These are phyloP conservation scores for Stenopsyche tienmushanensis DNA, from an alignment of 1,140 invertebrate genomes.

Conservation along the genomic window DNA sequence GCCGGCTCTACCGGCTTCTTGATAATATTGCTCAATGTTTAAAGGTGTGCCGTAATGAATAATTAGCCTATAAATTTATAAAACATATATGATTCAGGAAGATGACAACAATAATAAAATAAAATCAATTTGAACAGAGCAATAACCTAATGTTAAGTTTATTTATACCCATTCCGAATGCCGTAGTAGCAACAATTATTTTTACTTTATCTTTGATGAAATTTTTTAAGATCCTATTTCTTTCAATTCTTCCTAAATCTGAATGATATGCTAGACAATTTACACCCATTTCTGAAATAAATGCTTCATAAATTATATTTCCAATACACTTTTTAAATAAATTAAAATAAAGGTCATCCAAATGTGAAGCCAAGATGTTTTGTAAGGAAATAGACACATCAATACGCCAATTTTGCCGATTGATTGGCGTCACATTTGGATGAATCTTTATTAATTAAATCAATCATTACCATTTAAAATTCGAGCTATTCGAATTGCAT, in stretches of 20 bases:
- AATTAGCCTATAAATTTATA: conserved; percentile 29
- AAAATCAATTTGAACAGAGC: conserved; percentile 4
- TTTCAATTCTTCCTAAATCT: conserved; percentile 52
- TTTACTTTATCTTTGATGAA: conserved; percentile 65
- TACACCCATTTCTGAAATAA: conserved; percentile 30
- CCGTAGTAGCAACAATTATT: conserved; percentile 83
- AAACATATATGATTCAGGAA: not conserved
- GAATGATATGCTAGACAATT: conserved; percentile 59
- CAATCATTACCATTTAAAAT: conserved; percentile 53
- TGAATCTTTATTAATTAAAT: conserved; percentile 4
- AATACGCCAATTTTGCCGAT: too few relatives aligned
- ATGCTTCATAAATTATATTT: too few relatives aligned
- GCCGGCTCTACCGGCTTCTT: conserved; percentile 65
- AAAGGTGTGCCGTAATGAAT: conserved; percentile 63
- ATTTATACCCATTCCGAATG: conserved; percentile 92
- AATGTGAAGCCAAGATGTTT: too few relatives aligned
- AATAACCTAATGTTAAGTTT: conserved; percentile 76
- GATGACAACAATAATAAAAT: not conserved
- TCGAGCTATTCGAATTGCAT: conserved; percentile 60
- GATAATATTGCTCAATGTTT: conserved; percentile 60
- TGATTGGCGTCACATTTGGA: too few relatives aligned
- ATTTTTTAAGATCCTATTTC: conserved; percentile 59
- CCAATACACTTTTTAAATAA: too few relatives aligned
- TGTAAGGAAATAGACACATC: too few relatives aligned
- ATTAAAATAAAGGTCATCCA: too few relatives aligned